Evolutionary conservation across 2,113 vertebrate genomes (phyloP).

Genomic region (Chlorodrepanis virens): DNA sequence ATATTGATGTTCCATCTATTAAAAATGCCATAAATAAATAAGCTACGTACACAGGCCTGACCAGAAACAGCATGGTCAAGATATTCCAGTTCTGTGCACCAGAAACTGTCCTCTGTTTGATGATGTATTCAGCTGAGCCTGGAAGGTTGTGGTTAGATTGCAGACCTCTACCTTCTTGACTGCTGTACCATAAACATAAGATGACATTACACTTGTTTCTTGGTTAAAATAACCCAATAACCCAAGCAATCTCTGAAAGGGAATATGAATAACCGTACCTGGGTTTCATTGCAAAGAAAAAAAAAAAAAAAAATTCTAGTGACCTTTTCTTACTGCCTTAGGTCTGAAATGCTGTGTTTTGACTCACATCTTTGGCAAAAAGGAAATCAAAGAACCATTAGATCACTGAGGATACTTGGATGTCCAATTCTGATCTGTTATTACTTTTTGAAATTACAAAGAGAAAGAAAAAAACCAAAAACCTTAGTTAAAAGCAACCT

Average conservation of each 20-base stretch:
- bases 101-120: constrained; percentile 13
- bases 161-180: not conserved
- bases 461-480: not conserved
- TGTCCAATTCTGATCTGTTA: not conserved
- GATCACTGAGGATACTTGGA: not conserved
- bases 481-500: not conserved
- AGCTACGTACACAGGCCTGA: not conserved
- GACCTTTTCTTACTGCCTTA: not conserved
- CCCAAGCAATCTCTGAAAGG: not conserved
- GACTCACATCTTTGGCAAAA: not conserved
- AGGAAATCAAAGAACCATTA: not conserved
- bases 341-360: not conserved
- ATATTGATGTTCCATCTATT: constrained; percentile 46
- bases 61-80: constrained; percentile 7
- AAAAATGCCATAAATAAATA: constrained; percentile 62
- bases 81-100: not conserved
- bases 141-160: not conserved
- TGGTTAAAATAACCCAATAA: not conserved
- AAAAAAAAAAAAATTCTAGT: not conserved
- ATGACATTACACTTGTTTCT: not conserved
- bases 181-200: not conserved
- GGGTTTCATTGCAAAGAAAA: not conserved
- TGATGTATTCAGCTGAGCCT: constrained; percentile 11
- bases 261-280: not conserved
- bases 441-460: not conserved